Conservation (phyloP, 1,140 invertebrate genomes). For the Eueides isabella region DNA sequence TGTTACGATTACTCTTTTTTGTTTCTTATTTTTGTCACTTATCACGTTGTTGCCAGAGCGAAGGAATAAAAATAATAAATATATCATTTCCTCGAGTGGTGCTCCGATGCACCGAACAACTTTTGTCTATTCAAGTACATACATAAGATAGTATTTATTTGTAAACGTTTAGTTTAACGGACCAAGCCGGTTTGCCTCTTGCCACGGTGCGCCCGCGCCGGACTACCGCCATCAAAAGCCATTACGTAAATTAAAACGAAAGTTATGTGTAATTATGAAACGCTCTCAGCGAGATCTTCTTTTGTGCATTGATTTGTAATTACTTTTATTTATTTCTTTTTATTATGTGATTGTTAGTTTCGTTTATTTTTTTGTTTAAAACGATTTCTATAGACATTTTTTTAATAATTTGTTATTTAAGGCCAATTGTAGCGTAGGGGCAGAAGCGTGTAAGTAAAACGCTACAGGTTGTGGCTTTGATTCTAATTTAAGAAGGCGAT, state of each 20-base stretch:
- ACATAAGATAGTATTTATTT: not conserved
- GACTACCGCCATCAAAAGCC: conserved; percentile 18
- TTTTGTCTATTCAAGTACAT: no score
- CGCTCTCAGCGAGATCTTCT: not conserved
- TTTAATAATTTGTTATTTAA: not conserved
- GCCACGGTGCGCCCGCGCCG: not conserved
- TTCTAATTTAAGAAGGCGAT: no score
- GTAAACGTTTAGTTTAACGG: not conserved
- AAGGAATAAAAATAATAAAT: no score
- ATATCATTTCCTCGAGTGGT: no score
- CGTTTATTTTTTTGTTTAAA: not conserved
- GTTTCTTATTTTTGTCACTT: no score
- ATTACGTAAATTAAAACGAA: conserved; percentile 26
- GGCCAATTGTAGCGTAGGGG: no score
- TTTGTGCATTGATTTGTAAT: not conserved
- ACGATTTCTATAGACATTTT: not conserved
- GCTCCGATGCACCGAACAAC: no score
- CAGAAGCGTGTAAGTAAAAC: no score
- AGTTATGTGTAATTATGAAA: conserved; percentile 20
- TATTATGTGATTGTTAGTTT: not conserved
- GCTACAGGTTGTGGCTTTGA: no score
- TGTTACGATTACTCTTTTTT: no score
- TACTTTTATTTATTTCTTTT: not conserved
- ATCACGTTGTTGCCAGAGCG: no score
- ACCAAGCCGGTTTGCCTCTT: not conserved